These are phyloP conservation scores for Sorex fumeus DNA, from an alignment of 2,113 vertebrate genomes.

Conservation along the genomic window DNA sequence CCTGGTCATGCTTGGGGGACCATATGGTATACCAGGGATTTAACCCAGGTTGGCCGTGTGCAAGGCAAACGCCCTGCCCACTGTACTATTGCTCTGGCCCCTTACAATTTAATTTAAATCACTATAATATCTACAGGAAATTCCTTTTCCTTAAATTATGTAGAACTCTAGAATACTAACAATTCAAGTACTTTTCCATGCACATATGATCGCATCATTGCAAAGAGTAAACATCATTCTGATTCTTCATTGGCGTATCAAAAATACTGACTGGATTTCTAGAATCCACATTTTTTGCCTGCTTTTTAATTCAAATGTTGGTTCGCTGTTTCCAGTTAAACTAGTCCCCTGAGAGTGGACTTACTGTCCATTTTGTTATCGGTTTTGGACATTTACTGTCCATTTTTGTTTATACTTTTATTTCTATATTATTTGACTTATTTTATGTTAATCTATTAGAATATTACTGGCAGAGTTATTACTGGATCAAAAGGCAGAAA, in stretches of 20 bases:
- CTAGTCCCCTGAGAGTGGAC: background rate
- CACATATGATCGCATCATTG: background rate
- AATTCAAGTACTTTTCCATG: background rate
- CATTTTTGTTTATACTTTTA: rapidly evolving
- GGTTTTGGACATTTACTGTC: too few species aligned
- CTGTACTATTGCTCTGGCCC: too few species aligned
- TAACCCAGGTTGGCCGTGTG: too few species aligned
- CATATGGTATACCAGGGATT: too few species aligned
- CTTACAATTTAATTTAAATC: too few species aligned
- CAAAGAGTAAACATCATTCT: background rate
- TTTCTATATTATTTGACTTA: background rate
- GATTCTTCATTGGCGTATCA: background rate
- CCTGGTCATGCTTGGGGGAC: too few species aligned
- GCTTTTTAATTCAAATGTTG: background rate
- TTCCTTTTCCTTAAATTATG: background rate
- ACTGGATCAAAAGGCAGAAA: background rate
- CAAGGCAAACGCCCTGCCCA: too few species aligned
- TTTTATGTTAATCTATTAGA: background rate
- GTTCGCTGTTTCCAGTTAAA: background rate
- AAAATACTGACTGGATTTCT: background rate
- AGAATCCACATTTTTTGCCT: constrained; percentile 24
- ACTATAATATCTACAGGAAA: background rate
- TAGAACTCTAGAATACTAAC: background rate
- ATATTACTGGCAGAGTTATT: background rate
- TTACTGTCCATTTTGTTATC: background rate